phyloP scores from a whole-genome alignment of 2,797 vertebrate genomes.

The Alcedo atthis region DNA sequence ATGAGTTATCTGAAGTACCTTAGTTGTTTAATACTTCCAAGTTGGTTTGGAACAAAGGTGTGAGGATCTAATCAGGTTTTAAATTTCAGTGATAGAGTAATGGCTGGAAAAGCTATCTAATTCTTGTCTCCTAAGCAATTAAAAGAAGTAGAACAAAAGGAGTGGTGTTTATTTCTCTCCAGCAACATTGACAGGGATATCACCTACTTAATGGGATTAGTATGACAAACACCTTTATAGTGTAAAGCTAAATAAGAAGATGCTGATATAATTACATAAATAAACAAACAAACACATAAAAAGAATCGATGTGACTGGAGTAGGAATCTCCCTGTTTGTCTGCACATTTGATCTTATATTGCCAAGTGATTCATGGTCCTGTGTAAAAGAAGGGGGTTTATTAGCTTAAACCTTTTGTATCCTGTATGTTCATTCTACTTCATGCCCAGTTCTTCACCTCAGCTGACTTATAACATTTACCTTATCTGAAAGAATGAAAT shows the following conservation, averaged over 20 bases:
- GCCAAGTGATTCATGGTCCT: background rate
- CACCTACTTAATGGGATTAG: background rate
- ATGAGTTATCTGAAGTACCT: background rate
- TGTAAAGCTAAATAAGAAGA: background rate
- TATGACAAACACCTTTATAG: background rate
- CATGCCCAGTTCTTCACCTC: background rate
- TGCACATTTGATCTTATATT: background rate
- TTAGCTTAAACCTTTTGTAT: background rate
- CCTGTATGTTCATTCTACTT: background rate
- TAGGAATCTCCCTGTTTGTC: background rate
- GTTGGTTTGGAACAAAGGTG: conserved; percentile 9
- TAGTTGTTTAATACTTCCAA: background rate
- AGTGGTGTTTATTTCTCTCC: background rate
- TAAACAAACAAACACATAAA: background rate
- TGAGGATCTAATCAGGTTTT: conserved; percentile 31
- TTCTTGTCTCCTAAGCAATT: background rate
- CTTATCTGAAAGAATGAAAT: background rate
- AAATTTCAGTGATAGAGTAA: background rate
- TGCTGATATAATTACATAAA: background rate
- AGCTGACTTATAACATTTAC: background rate
- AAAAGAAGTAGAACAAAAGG: background rate
- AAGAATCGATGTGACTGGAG: background rate
- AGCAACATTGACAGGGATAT: background rate
- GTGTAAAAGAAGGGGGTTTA: background rate
- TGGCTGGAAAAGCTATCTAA: background rate